phyloP scores from a whole-genome alignment of 2,797 vertebrate species.

The Tolypeutes matacus region DNA sequence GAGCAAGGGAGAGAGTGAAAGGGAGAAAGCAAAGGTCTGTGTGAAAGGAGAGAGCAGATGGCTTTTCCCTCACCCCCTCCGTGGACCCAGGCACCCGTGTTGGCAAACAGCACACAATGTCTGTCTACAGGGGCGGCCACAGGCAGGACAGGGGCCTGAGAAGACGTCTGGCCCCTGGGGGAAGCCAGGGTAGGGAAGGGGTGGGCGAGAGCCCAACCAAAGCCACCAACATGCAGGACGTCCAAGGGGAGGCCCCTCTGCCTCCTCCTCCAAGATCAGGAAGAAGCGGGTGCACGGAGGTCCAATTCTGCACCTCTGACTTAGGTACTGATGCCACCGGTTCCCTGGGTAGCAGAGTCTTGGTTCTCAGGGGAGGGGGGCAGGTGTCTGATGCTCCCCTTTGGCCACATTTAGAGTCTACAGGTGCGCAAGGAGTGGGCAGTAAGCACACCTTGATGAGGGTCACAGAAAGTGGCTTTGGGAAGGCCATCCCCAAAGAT shows the following conservation, averaged over 20 bases:
- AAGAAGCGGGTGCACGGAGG: not conserved
- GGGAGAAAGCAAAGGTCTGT: conserved; percentile 81
- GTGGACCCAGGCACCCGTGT: conserved; percentile 78
- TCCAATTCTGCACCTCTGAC: rapidly evolving
- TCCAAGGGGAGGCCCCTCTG: not conserved
- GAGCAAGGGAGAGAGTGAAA: conserved; percentile 58
- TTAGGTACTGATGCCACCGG: not conserved
- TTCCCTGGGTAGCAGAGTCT: not conserved
- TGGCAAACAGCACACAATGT: conserved; percentile 84
- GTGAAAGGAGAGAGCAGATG: conserved; percentile 84
- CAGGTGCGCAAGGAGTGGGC: not conserved
- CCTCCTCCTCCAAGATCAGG: not conserved
- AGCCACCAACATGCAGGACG: not conserved
- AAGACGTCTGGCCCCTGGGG: not conserved
- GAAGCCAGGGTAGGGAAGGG: not conserved
- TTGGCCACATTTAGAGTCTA: not conserved
- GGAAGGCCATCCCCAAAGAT: not conserved
- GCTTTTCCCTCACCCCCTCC: conserved; percentile 81
- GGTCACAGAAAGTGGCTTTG: not conserved
- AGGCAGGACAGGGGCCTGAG: not conserved
- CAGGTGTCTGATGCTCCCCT: not conserved
- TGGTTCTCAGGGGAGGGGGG: not conserved
- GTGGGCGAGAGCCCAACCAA: not conserved
- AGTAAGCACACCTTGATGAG: not conserved
- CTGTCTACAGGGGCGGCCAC: conserved; percentile 71